Evolutionary conservation across 2,113 vertebrate species (phyloP).

Genomic region (Sisor rabdophorus): DNA sequence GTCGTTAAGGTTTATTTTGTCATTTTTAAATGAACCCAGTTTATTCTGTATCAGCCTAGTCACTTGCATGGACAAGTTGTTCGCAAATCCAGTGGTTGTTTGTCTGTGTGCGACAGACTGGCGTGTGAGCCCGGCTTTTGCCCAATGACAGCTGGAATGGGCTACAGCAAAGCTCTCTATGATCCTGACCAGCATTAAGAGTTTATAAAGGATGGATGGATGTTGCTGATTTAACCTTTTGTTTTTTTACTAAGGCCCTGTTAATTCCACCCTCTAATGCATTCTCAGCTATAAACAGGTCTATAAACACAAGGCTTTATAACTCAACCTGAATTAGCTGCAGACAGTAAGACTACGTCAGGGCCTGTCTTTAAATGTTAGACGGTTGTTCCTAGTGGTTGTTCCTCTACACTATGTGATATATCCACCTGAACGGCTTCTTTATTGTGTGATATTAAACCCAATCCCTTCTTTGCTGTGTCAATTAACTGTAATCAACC

Average conservation of each 20-base stretch:
- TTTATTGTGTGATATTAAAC: too few relatives aligned
- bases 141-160: too few relatives aligned
- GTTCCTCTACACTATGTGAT: neutral
- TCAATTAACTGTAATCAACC: neutral
- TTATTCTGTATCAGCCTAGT: neutral
- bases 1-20: too few relatives aligned
- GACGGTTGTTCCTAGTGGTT: too few relatives aligned
- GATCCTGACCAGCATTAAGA: too few relatives aligned
- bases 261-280: neutral
- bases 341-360: neutral
- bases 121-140: too few relatives aligned
- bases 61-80: neutral
- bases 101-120: too few relatives aligned
- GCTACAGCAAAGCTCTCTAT: too few relatives aligned
- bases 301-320: neutral
- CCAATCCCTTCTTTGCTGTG: neutral
- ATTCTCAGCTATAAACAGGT: neutral
- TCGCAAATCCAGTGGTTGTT: neutral
- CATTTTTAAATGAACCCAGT: neutral
- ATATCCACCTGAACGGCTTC: too few relatives aligned
- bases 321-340: neutral
- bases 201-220: too few relatives aligned
- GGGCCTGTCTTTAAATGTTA: neutral
- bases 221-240: neutral
- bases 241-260: neutral